Evolutionary conservation across 1,140 invertebrate species (phyloP).

Genomic region (Pseudoatta argentina): DNA sequence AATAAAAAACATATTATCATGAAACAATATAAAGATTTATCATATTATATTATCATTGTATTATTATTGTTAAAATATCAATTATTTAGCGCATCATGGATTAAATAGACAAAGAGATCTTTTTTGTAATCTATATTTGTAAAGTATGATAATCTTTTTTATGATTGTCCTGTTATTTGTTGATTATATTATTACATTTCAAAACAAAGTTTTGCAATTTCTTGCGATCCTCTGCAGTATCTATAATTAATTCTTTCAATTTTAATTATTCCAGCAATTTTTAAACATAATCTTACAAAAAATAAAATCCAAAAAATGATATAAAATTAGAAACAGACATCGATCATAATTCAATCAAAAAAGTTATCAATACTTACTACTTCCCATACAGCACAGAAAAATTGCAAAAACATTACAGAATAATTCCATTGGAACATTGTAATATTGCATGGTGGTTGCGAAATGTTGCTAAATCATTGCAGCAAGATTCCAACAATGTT

Average conservation of each 20-base stretch:
- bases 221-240: constrained; percentile 33
- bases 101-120: constrained; percentile 76
- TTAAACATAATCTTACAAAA: not conserved
- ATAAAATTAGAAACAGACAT: not conserved
- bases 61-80: constrained; percentile 7
- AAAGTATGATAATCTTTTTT: constrained; percentile 57
- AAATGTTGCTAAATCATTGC: too few relatives aligned
- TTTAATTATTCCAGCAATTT: not conserved
- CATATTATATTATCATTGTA: constrained; percentile 15
- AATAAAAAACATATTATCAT: constrained; percentile 11
- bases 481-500: too few relatives aligned
- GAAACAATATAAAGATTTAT: constrained; percentile 7
- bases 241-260: constrained; percentile 35
- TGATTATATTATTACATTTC: constrained; percentile 56
- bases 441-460: too few relatives aligned
- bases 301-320: not conserved
- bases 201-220: constrained; percentile 70
- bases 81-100: constrained; percentile 69
- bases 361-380: too few relatives aligned
- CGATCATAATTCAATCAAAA: too few relatives aligned
- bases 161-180: not conserved
- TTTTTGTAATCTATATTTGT: constrained; percentile 76
- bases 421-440: too few relatives aligned
- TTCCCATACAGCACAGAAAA: too few relatives aligned
- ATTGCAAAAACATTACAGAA: too few relatives aligned